Percentiles rank a stretch among this genome's conserved stretches.
Evolutionary conservation across 2,797 vertebrate genomes (phyloP).

Genomic region (Tokudaia muenninki): DNA sequence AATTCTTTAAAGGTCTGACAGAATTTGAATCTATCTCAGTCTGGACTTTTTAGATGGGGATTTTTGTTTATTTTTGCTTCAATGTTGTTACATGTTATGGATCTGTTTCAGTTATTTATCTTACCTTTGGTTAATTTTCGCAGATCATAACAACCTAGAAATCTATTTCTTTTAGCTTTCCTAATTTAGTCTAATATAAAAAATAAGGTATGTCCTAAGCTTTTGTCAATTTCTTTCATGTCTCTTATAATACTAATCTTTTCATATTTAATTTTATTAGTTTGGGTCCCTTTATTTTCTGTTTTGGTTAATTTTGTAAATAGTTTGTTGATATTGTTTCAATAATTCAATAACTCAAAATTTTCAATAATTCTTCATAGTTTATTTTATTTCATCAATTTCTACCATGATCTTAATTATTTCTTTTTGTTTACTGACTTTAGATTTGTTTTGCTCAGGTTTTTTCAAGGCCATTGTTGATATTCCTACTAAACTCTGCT

Average conservation of each 20-base stretch:
- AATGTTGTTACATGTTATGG: not conserved
- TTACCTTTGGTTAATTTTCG: not conserved
- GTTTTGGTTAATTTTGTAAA: not conserved
- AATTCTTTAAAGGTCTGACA: not conserved
- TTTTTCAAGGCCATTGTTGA: not conserved
- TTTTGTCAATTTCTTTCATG: not conserved
- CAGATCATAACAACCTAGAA: not conserved
- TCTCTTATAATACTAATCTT: not conserved
- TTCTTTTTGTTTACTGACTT: not conserved
- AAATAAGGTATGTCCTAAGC: not conserved
- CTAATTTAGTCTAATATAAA: not conserved
- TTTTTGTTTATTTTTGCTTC: not conserved
- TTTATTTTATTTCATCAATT: not conserved
- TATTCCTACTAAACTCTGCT: not conserved
- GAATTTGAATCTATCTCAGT: not conserved
- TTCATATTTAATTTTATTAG: not conserved
- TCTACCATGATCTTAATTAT: not conserved
- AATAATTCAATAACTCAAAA: not conserved
- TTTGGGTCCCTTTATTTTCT: not conserved
- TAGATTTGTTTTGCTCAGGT: not conserved
- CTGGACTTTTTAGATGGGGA: not conserved
- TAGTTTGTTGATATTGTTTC: not conserved
- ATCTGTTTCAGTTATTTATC: not conserved
- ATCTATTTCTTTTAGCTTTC: not conserved
- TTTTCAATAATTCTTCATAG: not conserved